Evolutionary conservation across 1,140 invertebrate species (phyloP).

Genomic region (Eumaeus atala): DNA sequence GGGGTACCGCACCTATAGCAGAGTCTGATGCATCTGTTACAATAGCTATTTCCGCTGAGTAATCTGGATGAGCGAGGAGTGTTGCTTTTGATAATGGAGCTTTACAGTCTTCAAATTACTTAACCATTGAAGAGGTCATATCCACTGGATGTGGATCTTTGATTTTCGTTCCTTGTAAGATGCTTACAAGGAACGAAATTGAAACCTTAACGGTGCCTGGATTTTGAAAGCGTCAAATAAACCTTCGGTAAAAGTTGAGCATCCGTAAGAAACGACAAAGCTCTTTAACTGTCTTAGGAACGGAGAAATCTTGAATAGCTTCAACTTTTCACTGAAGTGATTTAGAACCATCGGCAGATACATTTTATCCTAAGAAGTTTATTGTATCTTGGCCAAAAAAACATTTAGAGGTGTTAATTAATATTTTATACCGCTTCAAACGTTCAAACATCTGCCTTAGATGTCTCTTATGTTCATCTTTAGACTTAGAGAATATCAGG

Average conservation of each 20-base stretch:
- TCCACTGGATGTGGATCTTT: no score
- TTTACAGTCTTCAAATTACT: no score
- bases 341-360: neutral
- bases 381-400: neutral
- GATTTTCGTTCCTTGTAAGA: no score
- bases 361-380: constrained; percentile 1
- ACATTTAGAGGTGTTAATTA: constrained; percentile 3
- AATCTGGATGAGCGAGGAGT: no score
- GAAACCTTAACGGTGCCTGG: constrained; percentile 16
- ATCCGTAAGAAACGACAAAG: constrained; percentile 19
- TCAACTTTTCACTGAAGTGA: neutral
- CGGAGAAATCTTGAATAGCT: constrained; percentile 2
- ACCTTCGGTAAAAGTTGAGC: constrained; percentile 20
- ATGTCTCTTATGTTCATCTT: constrained; percentile 2
- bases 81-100: no score
- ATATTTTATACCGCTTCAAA: constrained; percentile 2
- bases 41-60: no score
- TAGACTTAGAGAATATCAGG: neutral
- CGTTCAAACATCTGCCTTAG: constrained; percentile 13
- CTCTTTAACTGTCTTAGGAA: constrained; percentile 1
- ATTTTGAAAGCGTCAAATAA: constrained; percentile 13
- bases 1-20: no score
- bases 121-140: no score
- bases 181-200: no score
- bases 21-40: no score